These are phyloP conservation scores for Rallus limicola DNA, from an alignment of 2,113 vertebrate genomes.

Conservation along the genomic window DNA sequence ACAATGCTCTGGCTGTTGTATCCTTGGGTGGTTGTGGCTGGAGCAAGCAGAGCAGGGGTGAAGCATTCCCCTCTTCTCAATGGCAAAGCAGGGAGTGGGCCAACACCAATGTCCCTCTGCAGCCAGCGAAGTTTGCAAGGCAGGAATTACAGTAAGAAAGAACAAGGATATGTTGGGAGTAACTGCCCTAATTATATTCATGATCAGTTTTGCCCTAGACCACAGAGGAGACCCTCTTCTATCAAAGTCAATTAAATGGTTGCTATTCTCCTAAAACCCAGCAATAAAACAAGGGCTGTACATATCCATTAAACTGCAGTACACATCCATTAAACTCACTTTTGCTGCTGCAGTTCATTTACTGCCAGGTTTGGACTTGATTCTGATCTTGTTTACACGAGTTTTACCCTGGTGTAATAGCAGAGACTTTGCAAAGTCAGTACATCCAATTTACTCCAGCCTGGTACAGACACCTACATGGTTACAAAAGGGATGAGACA, in stretches of 20 bases:
- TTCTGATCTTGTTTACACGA: background rate
- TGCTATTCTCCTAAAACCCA: background rate
- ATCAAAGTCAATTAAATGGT: conserved; percentile 59
- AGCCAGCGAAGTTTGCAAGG: background rate
- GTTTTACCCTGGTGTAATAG: background rate
- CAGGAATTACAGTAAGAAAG: background rate
- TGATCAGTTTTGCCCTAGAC: background rate
- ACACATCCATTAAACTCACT: conserved; percentile 41
- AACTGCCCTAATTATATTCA: conserved; percentile 25
- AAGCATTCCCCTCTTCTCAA: background rate
- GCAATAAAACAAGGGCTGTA: conserved; percentile 39
- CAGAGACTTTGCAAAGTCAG: background rate
- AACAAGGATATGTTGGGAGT: background rate
- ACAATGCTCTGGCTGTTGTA: accelerated
- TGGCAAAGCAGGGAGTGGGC: background rate
- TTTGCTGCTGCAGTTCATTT: conserved; percentile 44
- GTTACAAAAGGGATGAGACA: background rate
- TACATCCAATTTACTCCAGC: background rate
- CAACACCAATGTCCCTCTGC: background rate
- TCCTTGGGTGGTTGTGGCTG: accelerated
- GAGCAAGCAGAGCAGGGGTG: background rate
- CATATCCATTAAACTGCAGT: conserved; percentile 42
- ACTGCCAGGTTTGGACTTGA: background rate
- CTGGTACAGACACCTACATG: background rate
- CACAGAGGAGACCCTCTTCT: conserved; percentile 26